Evolutionary conservation across 2,113 vertebrate species (phyloP), one percentile per base, ranked within the genome.

Genomic region (Ploceus nigricollis): DNA sequence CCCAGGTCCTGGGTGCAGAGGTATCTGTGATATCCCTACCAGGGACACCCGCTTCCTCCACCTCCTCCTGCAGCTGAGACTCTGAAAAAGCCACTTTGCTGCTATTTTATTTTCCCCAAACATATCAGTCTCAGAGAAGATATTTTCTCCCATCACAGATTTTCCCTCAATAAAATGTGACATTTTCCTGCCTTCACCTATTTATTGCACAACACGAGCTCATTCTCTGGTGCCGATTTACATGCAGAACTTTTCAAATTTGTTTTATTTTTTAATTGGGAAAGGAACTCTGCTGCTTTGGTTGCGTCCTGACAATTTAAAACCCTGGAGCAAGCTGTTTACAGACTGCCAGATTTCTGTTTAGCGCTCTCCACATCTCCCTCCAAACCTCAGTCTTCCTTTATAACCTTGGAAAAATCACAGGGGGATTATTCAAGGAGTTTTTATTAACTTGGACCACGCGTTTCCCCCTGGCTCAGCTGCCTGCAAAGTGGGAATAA

Each of bases 91-190:
- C 61, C 23, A 7, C 4, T 71, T 70, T n/a, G 13, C 44, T 33
- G 39, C 22, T 51, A 14, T n/a, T 85, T 89, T 48, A 42, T 71
- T 81, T 66, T 45, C 51, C 53, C 73, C 53, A 45, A 81, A 78
- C 22, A 7, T 0, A 81, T 13, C 92, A 81, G 48, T 27, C 65
- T 15, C 17, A 31, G 44, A 82, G 33, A 78, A 87, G 70, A 82
- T 20, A 44, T 37, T 76, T 81, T 78, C 54, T 87, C 93, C 48
- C 2, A 0, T 89, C 92, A 84, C 92, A 76, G 22, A 68, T 64
- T 81, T 66, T 73, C 27, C 75, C 73, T 76, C 73, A 35, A 89
- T 95, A 91, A 95, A 96, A 95, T 18, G 45, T 94, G 94, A 87
- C 87, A 85, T 87, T 93, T 93, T 61, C 91, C 87, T 76, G 75